phyloP scores from a whole-genome alignment of 2,888 invertebrate genomes.

The Leptinotarsa peninsularis region DNA sequence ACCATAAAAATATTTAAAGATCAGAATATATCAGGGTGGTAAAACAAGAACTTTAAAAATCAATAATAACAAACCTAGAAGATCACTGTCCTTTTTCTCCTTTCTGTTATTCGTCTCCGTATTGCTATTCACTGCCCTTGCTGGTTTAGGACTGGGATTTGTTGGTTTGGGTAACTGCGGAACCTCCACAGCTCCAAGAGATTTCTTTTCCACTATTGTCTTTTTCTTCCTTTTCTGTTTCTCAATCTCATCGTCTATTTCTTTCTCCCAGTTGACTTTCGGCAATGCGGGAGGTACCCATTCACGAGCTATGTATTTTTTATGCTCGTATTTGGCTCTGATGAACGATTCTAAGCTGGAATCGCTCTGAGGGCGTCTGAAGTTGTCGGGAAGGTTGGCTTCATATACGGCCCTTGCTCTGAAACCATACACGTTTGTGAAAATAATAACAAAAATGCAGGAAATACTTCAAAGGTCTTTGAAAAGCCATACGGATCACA shows the following conservation, averaged over 20 bases:
- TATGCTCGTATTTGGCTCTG: slow-evolving; percentile 97
- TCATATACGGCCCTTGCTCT: slow-evolving; percentile 96
- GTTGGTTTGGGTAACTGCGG: slow-evolving; percentile 74
- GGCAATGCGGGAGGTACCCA: slow-evolving; percentile 92
- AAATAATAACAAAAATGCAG: not conserved
- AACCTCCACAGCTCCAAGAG: slow-evolving; percentile 65
- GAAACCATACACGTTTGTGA: slow-evolving; percentile 15
- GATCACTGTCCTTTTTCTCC: slow-evolving; percentile 57
- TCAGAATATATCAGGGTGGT: too few relatives aligned
- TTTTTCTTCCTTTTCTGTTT: slow-evolving; percentile 87
- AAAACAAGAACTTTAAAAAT: not conserved
- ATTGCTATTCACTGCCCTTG: slow-evolving; percentile 55
- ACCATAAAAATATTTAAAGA: too few relatives aligned
- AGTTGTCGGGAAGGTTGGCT: slow-evolving; percentile 95
- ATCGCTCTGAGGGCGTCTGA: slow-evolving; percentile 94
- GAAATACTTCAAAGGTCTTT: too few relatives aligned
- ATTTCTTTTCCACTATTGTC: slow-evolving; percentile 63
- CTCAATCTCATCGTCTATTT: slow-evolving; percentile 69
- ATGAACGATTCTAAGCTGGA: slow-evolving; percentile 95
- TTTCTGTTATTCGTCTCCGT: slow-evolving; percentile 46
- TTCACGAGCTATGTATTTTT: slow-evolving; percentile 98
- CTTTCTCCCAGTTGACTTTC: slow-evolving; percentile 81
- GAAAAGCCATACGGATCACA: too few relatives aligned
- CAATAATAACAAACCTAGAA: slow-evolving; percentile 50
- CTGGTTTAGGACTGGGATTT: slow-evolving; percentile 70